phyloP scores from a whole-genome alignment of 2,797 vertebrate species.

The Diglossa cyanea region DNA sequence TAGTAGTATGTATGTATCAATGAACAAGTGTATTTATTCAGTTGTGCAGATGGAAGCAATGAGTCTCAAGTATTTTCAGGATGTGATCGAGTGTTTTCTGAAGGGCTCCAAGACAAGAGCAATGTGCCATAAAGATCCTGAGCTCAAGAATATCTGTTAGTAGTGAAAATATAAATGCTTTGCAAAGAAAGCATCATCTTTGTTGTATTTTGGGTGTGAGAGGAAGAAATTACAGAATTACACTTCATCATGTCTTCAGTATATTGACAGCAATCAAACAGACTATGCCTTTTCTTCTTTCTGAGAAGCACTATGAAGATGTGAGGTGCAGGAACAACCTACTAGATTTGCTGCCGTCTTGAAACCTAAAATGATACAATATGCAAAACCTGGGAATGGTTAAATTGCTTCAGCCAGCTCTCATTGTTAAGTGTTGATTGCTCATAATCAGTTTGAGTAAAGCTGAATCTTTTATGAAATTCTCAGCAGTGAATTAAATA shows the following conservation, averaged over 20 bases:
- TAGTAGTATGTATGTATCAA: not conserved
- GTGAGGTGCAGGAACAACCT: not conserved
- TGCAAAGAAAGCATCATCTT: not conserved
- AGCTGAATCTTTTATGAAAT: not conserved
- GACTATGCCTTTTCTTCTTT: not conserved
- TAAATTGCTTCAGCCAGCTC: not conserved
- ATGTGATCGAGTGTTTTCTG: not conserved
- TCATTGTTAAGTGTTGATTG: not conserved
- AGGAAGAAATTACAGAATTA: not conserved
- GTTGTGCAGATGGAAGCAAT: not conserved
- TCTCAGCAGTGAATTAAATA: not conserved
- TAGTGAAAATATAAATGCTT: not conserved
- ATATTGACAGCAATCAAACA: not conserved
- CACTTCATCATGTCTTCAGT: accelerated
- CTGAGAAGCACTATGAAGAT: not conserved
- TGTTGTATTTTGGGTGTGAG: not conserved
- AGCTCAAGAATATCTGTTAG: not conserved
- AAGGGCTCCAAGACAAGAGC: not conserved
- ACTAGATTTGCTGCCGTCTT: not conserved
- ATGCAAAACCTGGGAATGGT: not conserved
- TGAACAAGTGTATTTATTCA: not conserved
- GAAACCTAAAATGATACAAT: not conserved
- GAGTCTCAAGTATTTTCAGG: not conserved
- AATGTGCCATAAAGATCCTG: not conserved
- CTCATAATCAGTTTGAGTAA: not conserved